phyloP scores from a whole-genome alignment of 2,797 vertebrate genomes.

The Tiaroga cobitis region DNA sequence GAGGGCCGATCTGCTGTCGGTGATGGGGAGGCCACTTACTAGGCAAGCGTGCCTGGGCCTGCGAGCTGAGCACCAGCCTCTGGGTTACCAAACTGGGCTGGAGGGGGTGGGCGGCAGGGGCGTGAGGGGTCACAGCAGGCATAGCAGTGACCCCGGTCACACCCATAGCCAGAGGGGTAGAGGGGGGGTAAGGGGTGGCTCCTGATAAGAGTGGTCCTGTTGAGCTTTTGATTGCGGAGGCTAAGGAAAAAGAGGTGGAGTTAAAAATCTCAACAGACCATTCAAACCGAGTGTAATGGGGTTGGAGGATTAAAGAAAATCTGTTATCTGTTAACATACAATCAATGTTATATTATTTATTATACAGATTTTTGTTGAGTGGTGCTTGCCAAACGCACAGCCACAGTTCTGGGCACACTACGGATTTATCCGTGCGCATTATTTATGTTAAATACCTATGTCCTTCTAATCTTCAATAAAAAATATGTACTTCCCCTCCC shows the following conservation, averaged over 20 bases:
- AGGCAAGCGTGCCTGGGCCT: slow-evolving; percentile 99
- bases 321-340: background rate
- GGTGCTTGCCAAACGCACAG: too few species aligned
- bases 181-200: slow-evolving; percentile 61
- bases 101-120: slow-evolving; percentile 84
- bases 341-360: background rate
- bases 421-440: background rate
- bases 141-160: slow-evolving; percentile 78
- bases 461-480: background rate
- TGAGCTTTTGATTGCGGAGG: slow-evolving; percentile 75
- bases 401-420: too few species aligned
- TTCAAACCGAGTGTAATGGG: slow-evolving; percentile 88
- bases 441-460: background rate
- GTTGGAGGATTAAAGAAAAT: slow-evolving; percentile 66
- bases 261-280: slow-evolving; percentile 80
- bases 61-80: slow-evolving; percentile 97
- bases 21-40: slow-evolving; percentile 92
- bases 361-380: background rate
- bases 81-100: slow-evolving; percentile 91
- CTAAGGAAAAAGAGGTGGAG: slow-evolving; percentile 81
- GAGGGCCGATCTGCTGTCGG: slow-evolving; percentile 68
- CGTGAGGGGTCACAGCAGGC: slow-evolving; percentile 73
- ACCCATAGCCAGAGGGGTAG: slow-evolving; percentile 80
- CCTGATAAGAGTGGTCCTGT: slow-evolving; percentile 66
- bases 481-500: background rate